Evolutionary conservation across 2,113 vertebrate genomes (phyloP), one percentile per base, ranked within the genome.

Genomic region (Bubo blakistoni): DNA sequence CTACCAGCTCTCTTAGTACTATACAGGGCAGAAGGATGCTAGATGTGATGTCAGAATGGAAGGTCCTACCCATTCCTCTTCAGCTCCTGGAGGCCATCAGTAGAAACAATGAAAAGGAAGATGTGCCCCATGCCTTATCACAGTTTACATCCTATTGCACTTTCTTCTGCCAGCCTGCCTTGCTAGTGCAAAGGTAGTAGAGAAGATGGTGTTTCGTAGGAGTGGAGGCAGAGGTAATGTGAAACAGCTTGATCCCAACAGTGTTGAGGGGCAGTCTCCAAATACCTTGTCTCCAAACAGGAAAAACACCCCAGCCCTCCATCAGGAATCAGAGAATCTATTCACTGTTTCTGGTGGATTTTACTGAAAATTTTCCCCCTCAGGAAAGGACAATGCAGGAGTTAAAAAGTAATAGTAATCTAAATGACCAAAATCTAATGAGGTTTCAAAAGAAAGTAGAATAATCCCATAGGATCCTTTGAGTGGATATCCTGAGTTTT

Each of bases 161-260:
- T 42, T 62, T 27, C 10, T 88, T 57, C 46, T 58, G 44, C n/a
- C n/a, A 59, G 13, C 19, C 21, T 81, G 7, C 16, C 30, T 67
- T 76, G 44, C 11, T 52, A 36, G 46, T 8, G 67, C 29, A 66
- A 63, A 42, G 27, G 16, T 10, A 52, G 20, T 34, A 73, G 29
- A 66, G 38, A 54, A 51, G 42, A 24, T n/a, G 34, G 46, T 66
- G 7, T 71, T 77, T 52, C 0, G 0, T 9, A 49, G 67, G 20
- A 77, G 7, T 10, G 40, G 20, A 74, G 26, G 8, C 44, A 94
- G 52, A 79, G 21, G 6, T 42, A 36, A 32, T 18, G 27, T 3
- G 10, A 51, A 90, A 67, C 7, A 38, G 10, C 22, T 74, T 63
- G 38, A 63, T 59, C 36, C 6, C 57, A 51, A 10, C 46, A 47